A percentile compares a stretch with the other conserved stretches of the same genome.
phyloP scores from a whole-genome alignment of 2,888 invertebrate genomes.

The Ormyrus thymus region DNA sequence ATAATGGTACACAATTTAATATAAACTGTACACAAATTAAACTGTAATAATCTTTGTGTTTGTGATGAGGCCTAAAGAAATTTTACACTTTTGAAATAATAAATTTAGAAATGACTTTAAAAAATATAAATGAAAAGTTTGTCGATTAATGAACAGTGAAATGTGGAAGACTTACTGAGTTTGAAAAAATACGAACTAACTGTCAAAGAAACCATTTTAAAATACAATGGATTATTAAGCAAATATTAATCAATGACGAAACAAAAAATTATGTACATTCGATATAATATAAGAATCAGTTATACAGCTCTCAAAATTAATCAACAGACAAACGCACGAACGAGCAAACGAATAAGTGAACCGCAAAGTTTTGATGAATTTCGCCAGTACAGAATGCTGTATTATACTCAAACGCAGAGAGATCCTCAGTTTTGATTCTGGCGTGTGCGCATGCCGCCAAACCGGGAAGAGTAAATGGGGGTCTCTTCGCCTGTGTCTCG shows the following conservation, averaged over 20 bases:
- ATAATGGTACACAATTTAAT: constrained; percentile 43
- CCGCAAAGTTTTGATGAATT: constrained; percentile 45
- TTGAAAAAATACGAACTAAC: too few species aligned
- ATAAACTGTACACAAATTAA: background rate
- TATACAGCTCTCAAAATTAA: constrained; percentile 26
- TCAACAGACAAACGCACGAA: constrained; percentile 20
- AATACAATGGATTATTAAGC: background rate
- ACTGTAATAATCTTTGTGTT: constrained; percentile 34
- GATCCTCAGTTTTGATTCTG: constrained; percentile 67
- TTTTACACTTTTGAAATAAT: background rate
- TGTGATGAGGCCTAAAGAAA: constrained; percentile 22
- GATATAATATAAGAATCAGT: constrained; percentile 16
- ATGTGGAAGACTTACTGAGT: too few species aligned
- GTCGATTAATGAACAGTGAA: too few species aligned
- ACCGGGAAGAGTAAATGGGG: constrained; percentile 18
- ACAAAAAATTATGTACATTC: background rate
- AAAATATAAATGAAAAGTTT: background rate
- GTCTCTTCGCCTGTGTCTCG: constrained; percentile 67
- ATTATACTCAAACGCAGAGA: constrained; percentile 72
- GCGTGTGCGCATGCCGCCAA: constrained; percentile 68
- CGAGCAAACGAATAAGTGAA: constrained; percentile 48
- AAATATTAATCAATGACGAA: background rate
- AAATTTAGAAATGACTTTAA: background rate
- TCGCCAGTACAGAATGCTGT: constrained; percentile 31
- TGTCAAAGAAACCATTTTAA: background rate